Conservation (phyloP, 2,797 vertebrate species). For the Thamnophis elegans region DNA sequence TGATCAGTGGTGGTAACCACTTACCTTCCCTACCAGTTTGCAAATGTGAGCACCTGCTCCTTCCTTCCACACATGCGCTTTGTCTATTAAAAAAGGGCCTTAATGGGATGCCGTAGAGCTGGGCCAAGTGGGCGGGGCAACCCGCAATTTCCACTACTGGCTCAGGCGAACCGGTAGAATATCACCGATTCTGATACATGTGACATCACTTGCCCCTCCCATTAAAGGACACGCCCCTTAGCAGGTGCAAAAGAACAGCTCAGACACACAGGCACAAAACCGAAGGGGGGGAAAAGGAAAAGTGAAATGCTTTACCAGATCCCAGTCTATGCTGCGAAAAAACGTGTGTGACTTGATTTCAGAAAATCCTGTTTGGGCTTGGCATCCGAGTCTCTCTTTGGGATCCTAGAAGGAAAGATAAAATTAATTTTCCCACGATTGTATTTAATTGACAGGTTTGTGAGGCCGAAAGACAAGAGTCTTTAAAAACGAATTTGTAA, state of each 20-base stretch:
- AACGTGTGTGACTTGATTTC: constrained; percentile 98
- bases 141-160: no score
- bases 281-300: neutral
- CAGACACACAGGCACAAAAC: accelerated
- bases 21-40: no score
- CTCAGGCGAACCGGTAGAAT: no score
- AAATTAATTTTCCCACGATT: neutral
- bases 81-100: no score
- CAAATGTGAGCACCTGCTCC: no score
- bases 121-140: no score
- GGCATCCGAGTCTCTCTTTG: constrained; percentile 95
- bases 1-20: no score
- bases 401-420: constrained; percentile 83
- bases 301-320: constrained; percentile 81
- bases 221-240: neutral
- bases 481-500: neutral
- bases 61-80: no score
- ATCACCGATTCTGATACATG: no score
- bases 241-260: accelerated
- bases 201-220: neutral
- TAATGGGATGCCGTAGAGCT: no score
- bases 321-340: constrained; percentile 99
- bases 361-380: constrained; percentile 90
- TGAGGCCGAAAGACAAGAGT: neutral
- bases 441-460: neutral